Evolutionary conservation across 2,797 vertebrate genomes (phyloP), one percentile per base, ranked within the genome.

Genomic region (Peromyscus attwateri): DNA sequence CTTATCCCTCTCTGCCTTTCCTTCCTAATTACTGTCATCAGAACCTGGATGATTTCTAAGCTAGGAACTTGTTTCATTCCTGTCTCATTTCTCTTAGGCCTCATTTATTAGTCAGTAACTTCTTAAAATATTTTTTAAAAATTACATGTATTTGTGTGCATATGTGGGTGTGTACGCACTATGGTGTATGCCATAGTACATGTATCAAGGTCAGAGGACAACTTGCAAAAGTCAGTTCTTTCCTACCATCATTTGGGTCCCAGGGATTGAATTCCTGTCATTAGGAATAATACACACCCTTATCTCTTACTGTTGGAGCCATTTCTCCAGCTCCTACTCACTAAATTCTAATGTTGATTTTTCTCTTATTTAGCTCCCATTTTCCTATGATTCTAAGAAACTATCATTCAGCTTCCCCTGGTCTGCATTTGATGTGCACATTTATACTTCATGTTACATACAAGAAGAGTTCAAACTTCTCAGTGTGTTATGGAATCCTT

Each of bases 321-420:
- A 64, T 62, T 29, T 84, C 37, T 64, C 37, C 25, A 62, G 37
- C 16, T 64, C 37, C 60, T 43, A 17, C 14, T 83, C 55, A 82
- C 80, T 93, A 71, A 70, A 25, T 89, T 71, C 70, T 87, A 27
- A 40, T n/a, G 57, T 62, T 96, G 37, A 31, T 77, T 95, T 87
- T 83, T 79, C 60, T 88, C 57, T 12, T 31, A 57, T 40, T 64
- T 31, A 68, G 1, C 84, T 91, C 91, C 82, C 34, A 17, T 71
- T 62, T 83, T 4, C 25, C 14, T 89, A 23, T 16, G 25, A 25
- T 49, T 64, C 31, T 66, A 66, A 29, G 40, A 52, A 76, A 37
- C 14, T 55, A 2, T 84, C n/a, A 55, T 57, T 71, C 34, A 90
- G 3, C 75, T 27, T 92, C n/a, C 19, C 68, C 55, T 75, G 13